Evolutionary conservation across 2,888 invertebrate genomes (phyloP).

Genomic region (Melitaea athalia): DNA sequence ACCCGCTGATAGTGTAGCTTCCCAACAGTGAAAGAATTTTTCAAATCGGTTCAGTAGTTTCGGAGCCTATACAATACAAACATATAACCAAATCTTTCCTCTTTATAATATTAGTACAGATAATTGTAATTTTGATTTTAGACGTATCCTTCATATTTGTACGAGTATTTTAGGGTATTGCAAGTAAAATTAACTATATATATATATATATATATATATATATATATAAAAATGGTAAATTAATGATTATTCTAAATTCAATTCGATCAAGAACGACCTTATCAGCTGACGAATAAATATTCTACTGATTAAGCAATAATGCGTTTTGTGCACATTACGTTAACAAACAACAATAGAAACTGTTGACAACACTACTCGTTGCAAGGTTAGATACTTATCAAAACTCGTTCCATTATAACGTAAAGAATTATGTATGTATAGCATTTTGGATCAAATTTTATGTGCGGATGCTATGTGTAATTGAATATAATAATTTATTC

Average conservation of each 20-base stretch:
- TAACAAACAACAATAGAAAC: slow-evolving; percentile 12
- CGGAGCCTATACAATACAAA: no score
- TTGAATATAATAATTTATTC: not conserved
- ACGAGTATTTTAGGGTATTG: not conserved
- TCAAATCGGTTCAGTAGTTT: no score
- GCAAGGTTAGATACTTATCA: slow-evolving; percentile 20
- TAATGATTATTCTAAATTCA: not conserved
- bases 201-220: no score
- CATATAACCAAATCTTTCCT: no score
- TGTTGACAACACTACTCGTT: slow-evolving; percentile 16
- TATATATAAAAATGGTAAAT: no score
- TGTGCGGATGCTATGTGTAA: not conserved
- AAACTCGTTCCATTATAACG: slow-evolving; percentile 1
- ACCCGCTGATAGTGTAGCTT: no score
- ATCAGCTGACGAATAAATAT: slow-evolving; percentile 23
- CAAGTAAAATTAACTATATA: not conserved
- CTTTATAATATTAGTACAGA: no score
- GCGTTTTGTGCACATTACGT: slow-evolving; percentile 25
- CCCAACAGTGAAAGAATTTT: no score
- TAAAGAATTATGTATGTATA: not conserved
- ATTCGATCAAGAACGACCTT: slow-evolving; percentile 15
- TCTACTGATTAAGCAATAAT: slow-evolving; percentile 22
- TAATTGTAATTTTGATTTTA: not conserved
- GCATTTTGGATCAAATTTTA: no score
- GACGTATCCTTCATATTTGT: not conserved